Conservation (phyloP, 2,797 vertebrate genomes). For the Danio albolineatus region DNA sequence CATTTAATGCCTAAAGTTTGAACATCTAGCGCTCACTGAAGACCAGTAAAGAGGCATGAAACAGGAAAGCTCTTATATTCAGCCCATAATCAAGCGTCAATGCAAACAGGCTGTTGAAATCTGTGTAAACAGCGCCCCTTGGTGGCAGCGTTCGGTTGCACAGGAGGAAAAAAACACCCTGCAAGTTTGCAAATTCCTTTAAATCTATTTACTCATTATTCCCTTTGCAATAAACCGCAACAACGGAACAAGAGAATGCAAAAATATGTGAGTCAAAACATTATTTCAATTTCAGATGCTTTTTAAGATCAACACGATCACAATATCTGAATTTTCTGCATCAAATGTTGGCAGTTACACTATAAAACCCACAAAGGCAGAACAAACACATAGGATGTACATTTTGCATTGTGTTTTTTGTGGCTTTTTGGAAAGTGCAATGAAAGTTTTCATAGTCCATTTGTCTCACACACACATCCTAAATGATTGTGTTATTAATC, state of each 20-base stretch:
- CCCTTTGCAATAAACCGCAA: conserved; percentile 27
- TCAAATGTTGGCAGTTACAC: not conserved
- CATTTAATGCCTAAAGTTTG: conserved; percentile 60
- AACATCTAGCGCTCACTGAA: conserved; percentile 56
- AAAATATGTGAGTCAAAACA: not conserved
- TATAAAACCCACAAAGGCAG: not conserved
- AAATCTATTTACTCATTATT: not conserved
- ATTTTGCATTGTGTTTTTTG: not conserved
- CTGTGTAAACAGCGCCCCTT: conserved; percentile 74
- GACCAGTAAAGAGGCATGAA: conserved; percentile 29
- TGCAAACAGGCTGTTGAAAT: conserved; percentile 40
- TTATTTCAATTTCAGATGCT: not conserved
- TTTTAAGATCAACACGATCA: not conserved
- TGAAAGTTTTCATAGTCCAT: not conserved
- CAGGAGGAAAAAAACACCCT: conserved; percentile 26
- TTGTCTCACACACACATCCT: too few relatives aligned
- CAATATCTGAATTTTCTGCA: not conserved
- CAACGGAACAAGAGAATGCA: not conserved
- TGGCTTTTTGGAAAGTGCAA: not conserved
- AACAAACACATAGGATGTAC: not conserved
- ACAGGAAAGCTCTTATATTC: not conserved
- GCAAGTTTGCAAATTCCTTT: not conserved
- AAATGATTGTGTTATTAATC: conserved; percentile 15
- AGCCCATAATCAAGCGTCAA: conserved; percentile 34
- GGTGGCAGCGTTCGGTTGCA: conserved; percentile 61